Evolutionary conservation across 2,113 vertebrate genomes (phyloP).

Genomic region (Campylorhamphus procurvoides): DNA sequence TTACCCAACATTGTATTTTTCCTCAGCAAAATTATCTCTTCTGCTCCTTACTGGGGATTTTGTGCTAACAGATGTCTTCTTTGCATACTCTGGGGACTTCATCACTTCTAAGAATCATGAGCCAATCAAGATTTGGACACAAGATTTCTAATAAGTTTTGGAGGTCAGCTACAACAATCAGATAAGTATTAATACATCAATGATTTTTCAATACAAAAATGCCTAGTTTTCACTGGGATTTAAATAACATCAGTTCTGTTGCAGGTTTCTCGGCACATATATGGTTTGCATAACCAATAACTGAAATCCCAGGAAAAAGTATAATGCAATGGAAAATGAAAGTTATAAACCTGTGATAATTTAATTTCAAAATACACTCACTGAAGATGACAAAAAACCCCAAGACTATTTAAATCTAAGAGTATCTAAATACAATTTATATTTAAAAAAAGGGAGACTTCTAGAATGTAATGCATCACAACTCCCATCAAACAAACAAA

Average conservation of each 20-base stretch:
- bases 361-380: not conserved
- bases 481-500: not conserved
- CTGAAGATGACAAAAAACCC: not conserved
- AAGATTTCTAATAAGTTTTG: not conserved
- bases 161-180: not conserved
- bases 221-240: not conserved
- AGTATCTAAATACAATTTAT: not conserved
- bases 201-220: not conserved
- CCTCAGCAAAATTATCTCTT: constrained; percentile 88
- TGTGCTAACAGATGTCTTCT: constrained; percentile 74
- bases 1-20: constrained; percentile 91
- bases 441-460: not conserved
- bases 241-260: not conserved
- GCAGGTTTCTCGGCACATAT: not conserved
- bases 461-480: not conserved
- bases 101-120: constrained; percentile 77
- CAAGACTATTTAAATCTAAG: not conserved
- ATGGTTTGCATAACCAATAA: not conserved
- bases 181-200: not conserved
- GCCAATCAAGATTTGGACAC: not conserved
- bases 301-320: not conserved
- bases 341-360: not conserved
- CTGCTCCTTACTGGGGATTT: constrained; percentile 74
- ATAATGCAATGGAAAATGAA: not conserved
- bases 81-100: constrained; percentile 79